phyloP scores from a whole-genome alignment of 2,113 vertebrate species.

The Oreochromis tanganicae region DNA sequence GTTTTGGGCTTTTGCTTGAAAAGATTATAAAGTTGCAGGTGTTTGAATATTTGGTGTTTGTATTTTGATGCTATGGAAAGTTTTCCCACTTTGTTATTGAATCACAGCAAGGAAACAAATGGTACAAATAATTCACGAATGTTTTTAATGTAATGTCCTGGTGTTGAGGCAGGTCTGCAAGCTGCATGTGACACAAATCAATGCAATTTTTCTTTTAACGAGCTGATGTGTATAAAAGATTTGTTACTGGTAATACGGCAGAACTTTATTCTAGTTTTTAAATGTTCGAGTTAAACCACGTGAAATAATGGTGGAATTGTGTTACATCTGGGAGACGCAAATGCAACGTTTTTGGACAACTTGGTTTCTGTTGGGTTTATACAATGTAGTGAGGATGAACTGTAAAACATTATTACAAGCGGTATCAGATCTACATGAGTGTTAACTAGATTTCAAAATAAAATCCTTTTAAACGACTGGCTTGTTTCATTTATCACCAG shows the following conservation, averaged over 20 bases:
- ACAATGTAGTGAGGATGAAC: background rate
- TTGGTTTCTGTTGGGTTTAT: background rate
- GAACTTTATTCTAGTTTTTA: background rate
- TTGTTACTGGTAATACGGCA: background rate
- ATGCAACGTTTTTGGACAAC: background rate
- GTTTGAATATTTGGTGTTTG: background rate
- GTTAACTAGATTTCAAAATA: background rate
- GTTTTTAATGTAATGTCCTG: too few species aligned
- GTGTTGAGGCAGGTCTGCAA: too few species aligned
- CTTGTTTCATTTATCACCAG: background rate
- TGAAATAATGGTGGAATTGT: background rate
- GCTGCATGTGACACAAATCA: too few species aligned
- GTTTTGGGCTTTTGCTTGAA: background rate
- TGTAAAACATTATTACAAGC: background rate
- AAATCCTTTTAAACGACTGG: background rate
- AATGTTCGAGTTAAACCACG: background rate
- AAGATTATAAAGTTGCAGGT: background rate
- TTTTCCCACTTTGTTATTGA: background rate
- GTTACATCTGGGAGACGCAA: background rate
- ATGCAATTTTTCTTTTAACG: background rate
- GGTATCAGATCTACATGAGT: background rate
- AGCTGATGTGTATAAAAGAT: background rate
- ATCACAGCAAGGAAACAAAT: background rate
- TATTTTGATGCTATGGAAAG: background rate
- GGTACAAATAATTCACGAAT: background rate